Percentiles rank a stretch among this genome's conserved stretches.
phyloP scores from a whole-genome alignment of 2,113 vertebrate genomes.

The Centrocercus urophasianus region DNA sequence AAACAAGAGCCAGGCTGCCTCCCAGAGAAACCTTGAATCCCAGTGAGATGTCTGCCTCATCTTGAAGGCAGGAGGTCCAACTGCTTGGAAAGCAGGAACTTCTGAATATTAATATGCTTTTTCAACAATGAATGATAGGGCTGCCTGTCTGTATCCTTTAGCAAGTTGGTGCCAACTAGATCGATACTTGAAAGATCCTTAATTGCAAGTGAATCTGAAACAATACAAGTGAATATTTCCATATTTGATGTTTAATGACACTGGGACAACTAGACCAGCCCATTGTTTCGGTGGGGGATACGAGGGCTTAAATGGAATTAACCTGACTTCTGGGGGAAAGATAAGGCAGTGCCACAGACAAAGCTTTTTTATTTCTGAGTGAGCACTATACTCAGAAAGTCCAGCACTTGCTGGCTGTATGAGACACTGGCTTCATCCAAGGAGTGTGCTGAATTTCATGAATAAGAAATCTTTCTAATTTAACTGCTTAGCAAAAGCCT shows the following conservation, averaged over 20 bases:
- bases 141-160: not conserved
- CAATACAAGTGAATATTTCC: not conserved
- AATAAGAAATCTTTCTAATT: not conserved
- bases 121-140: not conserved
- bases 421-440: not conserved
- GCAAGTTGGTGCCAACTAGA: not conserved
- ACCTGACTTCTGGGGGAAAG: not conserved
- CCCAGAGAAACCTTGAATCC: not conserved
- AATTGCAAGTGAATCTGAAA: not conserved
- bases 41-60: conserved; percentile 14
- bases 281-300: not conserved
- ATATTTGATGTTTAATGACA: not conserved
- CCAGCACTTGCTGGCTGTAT: not conserved
- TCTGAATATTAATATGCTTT: conserved; percentile 9
- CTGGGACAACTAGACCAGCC: not conserved
- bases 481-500: not conserved
- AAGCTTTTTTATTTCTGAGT: not conserved
- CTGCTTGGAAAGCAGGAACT: conserved; percentile 1
- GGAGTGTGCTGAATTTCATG: not conserved
- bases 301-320: not conserved
- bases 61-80: conserved; percentile 34
- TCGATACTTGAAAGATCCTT: not conserved
- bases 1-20: conserved; percentile 17
- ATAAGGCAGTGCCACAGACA: not conserved
- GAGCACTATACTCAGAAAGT: not conserved